Conservation (phyloP, 2,888 invertebrate genomes). For the Nesidiocoris tenuis region DNA sequence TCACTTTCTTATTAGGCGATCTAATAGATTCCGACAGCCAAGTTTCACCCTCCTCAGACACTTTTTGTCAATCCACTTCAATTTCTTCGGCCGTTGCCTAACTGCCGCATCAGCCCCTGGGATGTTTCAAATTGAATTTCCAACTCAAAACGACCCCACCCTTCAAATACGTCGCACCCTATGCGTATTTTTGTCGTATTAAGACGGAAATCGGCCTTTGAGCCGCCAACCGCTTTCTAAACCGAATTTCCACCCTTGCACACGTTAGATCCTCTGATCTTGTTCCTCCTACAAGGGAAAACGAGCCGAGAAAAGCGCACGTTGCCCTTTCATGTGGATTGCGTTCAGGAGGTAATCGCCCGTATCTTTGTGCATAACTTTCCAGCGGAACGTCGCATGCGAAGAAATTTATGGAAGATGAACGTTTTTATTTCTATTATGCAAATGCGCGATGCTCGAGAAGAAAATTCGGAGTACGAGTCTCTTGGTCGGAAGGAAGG, state of each 20-base stretch:
- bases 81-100: background rate
- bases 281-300: background rate
- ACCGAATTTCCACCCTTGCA: background rate
- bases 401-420: background rate
- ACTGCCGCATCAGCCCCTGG: background rate
- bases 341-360: background rate
- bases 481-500: no score
- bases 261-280: background rate
- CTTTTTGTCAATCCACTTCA: background rate
- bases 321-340: background rate
- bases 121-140: background rate
- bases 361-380: background rate
- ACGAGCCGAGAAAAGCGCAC: background rate
- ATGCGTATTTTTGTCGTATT: background rate
- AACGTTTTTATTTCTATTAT: background rate
- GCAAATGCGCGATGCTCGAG: no score
- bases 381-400: background rate
- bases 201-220: background rate
- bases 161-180: background rate
- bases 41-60: background rate
- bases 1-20: background rate
- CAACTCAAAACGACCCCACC: background rate
- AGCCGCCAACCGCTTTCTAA: background rate
- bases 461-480: no score
- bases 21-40: background rate